Conservation (phyloP, 2,113 vertebrate species). For the Indicator indicator region DNA sequence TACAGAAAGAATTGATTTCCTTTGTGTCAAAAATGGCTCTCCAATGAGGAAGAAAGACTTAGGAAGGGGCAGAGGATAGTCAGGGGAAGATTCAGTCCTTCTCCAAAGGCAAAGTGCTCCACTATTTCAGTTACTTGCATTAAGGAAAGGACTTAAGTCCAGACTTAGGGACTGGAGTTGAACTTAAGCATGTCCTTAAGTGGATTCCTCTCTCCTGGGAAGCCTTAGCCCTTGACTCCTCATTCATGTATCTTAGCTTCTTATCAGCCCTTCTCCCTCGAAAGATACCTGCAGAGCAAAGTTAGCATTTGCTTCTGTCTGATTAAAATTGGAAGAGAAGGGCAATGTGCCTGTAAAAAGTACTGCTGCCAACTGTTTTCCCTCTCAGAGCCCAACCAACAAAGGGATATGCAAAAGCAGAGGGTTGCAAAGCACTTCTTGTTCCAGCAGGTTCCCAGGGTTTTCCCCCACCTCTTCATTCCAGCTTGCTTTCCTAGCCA, state of each 20-base stretch:
- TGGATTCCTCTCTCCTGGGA: neutral
- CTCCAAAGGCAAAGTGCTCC: neutral
- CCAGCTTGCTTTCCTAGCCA: slow-evolving; percentile 56
- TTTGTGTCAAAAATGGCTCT: neutral
- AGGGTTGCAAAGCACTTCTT: slow-evolving; percentile 58
- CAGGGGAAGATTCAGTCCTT: neutral
- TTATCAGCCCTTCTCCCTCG: slow-evolving; percentile 61
- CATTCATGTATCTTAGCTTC: slow-evolving; percentile 27
- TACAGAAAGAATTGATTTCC: neutral
- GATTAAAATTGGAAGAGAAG: slow-evolving; percentile 51
- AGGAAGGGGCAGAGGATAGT: neutral
- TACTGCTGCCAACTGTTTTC: slow-evolving; percentile 52
- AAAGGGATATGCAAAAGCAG: slow-evolving; percentile 60
- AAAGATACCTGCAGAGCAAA: slow-evolving; percentile 48
- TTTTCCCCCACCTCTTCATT: slow-evolving; percentile 67
- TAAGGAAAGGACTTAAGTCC: neutral
- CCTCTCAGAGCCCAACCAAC: neutral
- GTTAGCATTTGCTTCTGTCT: slow-evolving; percentile 56
- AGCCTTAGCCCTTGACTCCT: slow-evolving; percentile 35
- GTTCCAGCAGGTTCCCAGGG: slow-evolving; percentile 63
- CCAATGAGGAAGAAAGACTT: neutral
- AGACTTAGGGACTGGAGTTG: neutral
- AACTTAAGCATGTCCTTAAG: slow-evolving; percentile 29
- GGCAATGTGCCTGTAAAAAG: slow-evolving; percentile 51
- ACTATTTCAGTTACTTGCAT: neutral